A percentile compares a stretch with the other conserved stretches of the same genome.
phyloP scores from a whole-genome alignment of 2,797 vertebrate genomes.

The Crocidura indochinensis region DNA sequence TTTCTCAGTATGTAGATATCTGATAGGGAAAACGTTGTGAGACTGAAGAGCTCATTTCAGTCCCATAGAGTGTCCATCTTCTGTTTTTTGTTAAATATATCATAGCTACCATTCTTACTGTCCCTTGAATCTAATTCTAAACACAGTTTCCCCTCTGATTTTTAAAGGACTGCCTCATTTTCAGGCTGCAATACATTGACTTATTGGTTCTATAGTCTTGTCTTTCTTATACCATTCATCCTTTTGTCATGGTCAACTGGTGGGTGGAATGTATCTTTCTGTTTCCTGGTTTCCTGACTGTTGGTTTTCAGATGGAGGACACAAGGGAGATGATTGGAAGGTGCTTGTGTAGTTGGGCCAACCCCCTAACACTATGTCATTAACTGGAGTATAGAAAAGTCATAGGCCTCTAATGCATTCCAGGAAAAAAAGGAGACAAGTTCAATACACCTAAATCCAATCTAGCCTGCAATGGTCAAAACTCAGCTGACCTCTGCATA shows the following conservation, averaged over 20 bases:
- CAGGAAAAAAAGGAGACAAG: constrained; percentile 25
- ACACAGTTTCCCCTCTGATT: not conserved
- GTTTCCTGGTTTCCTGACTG: not conserved
- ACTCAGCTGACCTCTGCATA: not conserved
- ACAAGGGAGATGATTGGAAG: not conserved
- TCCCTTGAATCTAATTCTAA: not conserved
- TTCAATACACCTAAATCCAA: not conserved
- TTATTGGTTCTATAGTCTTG: not conserved
- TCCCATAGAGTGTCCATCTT: not conserved
- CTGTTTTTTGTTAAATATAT: not conserved
- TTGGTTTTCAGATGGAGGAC: not conserved
- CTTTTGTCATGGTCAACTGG: not conserved
- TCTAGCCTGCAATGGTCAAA: not conserved
- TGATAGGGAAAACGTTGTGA: not conserved
- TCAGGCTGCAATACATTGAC: not conserved
- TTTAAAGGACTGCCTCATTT: not conserved
- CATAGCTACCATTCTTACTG: not conserved
- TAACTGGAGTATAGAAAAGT: not conserved
- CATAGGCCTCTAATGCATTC: not conserved
- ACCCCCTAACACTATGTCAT: not conserved
- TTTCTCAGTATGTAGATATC: not conserved
- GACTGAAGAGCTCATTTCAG: not conserved
- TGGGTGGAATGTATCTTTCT: not conserved
- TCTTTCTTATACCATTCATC: not conserved
- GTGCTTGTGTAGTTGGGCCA: not conserved